phyloP scores from a whole-genome alignment of 2,113 vertebrate genomes.

The Bothrops jararaca region DNA sequence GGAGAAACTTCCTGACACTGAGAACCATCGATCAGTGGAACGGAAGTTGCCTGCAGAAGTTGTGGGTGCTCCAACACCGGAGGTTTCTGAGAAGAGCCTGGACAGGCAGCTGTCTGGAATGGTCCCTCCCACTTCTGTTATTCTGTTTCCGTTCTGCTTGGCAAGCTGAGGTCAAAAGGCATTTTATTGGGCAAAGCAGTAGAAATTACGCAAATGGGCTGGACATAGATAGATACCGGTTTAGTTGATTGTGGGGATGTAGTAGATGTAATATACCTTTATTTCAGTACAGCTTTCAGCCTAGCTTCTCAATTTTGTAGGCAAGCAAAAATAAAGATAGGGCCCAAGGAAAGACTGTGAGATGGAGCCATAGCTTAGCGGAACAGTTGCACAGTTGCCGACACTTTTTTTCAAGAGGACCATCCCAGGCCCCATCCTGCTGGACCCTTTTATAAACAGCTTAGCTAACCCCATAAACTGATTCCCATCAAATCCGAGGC shows the following conservation, averaged over 20 bases:
- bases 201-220: background rate
- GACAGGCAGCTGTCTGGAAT: accelerated
- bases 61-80: background rate
- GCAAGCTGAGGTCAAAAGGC: background rate
- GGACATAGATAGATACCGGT: background rate
- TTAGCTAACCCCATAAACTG: background rate
- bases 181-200: background rate
- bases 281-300: background rate
- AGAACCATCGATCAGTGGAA: background rate
- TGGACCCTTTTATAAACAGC: background rate
- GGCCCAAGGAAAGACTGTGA: background rate
- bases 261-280: background rate
- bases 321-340: background rate
- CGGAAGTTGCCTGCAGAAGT: background rate
- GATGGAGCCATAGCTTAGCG: background rate
- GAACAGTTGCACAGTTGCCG: background rate
- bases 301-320: background rate
- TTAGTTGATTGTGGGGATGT: background rate
- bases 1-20: too few relatives aligned
- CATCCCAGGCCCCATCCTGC: background rate
- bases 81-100: background rate
- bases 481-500: background rate
- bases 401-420: background rate
- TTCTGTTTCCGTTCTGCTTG: background rate
- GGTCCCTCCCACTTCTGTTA: background rate